Evolutionary conservation across 2,797 vertebrate species (phyloP), one percentile per base, ranked within the genome.

Genomic region (Dendrocincla tyrannina): DNA sequence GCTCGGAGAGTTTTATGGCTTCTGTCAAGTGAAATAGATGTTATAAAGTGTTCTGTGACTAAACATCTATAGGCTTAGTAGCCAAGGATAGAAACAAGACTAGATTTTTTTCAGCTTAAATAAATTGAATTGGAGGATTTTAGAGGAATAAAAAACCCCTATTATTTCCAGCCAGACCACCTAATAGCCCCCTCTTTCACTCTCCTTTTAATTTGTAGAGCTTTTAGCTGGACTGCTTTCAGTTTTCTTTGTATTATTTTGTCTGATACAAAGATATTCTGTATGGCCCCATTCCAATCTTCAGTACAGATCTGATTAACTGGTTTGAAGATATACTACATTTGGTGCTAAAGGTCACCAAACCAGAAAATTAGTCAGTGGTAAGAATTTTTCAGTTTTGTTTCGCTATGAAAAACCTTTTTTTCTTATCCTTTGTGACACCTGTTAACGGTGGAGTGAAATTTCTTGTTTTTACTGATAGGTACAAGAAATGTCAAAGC

Each of bases 401-500:
- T 69, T 93, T 76, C 52, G 2, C 47, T 52, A 8, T 27, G 20
- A 56, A 41, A 94, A 70, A 41, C 1, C 30, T 60, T 46, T 63
- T 30, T 96, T 96, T 82, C 30, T 49, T 76, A 12, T 79, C 81
- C 67, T 69, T 52, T 81, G 37, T 39, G 69, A 9, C 9, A 20
- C 41, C 77, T 90, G 82, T 72, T 95, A 96, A 97, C 52, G 63
- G 89, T 63, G 50, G 73, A 91, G 27, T 68, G 83, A 96, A 88
- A 92, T 84, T 69, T 78, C 85, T 67, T 92, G 12, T 46, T 94
- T 92, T 83, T 50, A 58, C 37, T 9, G 33, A 63, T 67, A 35
- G 33, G 10, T 42, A 44, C 8, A 30, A 63, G 66, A 88, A 70
- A 47, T 88, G 50, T 66, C 42, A 85, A 92, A 88, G 2, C 7